Base-by-base conservation (phyloP, 2,888 invertebrate genomes). In the Panopea generosa region DNA sequence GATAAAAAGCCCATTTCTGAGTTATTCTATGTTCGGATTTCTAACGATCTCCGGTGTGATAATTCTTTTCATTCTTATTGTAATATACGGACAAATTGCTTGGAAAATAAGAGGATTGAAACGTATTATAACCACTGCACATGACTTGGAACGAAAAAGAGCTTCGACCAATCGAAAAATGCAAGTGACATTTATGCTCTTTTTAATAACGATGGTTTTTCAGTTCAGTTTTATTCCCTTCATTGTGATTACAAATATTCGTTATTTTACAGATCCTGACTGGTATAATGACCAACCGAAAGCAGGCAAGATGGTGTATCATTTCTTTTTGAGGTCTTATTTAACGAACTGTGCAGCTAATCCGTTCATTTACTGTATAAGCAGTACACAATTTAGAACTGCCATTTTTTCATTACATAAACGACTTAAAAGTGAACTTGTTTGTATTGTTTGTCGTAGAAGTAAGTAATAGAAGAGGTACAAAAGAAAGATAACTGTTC, bases 341-440 rank as follows among this genome's bases (percentile, higher is more conserved):
- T 53, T 86, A 33, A 62, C 87, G 6, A 88, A 86, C 70, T 86
- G 86, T 68, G 85, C 87, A 7, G 72, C 89, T 16, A 90, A 90
- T 69, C 90, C 90, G 0, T 69, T 89, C 53, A 89, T 90, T 62
- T 90, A 90, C 72, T 87, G 88, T 61, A 85, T 88, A 60, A 85
- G 87, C 47, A 87, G 87, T 57, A 78, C 82, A 22, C 82, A 82
- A 43, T 90, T 90, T 75, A 62, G 88, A 26, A 33, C 4, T 7
- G 33, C 33, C 33, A 33, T 33, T 4, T 33, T 33, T 11, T 33
- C 33, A 4, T 33, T 33, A 33, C 33, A 33, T 7, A 33, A 33
- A 33, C 33, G 33, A 33, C 33, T 33, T 4, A 33, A 33, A 7
- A 4, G 33, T 7, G 33, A 33, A 4, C 4, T 33, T 33, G 33